A percentile compares a stretch with the other conserved stretches of the same genome.
phyloP scores from a whole-genome alignment of 1,140 invertebrate genomes.

The Maconellicoccus hirsutus region DNA sequence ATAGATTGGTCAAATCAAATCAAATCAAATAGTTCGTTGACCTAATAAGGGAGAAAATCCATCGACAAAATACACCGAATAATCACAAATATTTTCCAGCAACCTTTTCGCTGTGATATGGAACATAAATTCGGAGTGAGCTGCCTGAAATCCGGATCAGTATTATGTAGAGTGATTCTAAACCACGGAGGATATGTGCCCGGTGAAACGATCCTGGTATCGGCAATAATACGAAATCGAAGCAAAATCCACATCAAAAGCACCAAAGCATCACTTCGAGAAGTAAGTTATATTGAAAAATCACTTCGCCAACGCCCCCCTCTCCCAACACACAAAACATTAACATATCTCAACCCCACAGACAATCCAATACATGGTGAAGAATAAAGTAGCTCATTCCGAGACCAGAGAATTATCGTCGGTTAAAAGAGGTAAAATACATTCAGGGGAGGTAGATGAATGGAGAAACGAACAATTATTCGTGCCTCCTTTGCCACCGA shows the following conservation, averaged over 20 bases:
- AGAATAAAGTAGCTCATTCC: slow-evolving; percentile 71
- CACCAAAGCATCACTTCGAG: slow-evolving; percentile 64
- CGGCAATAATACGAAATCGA: slow-evolving; percentile 71
- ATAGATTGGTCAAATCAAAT: too few relatives aligned
- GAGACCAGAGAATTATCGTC: slow-evolving; percentile 77
- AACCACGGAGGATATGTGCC: slow-evolving; percentile 87
- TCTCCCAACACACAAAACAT: slow-evolving; percentile 6
- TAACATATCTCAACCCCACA: slow-evolving; percentile 33
- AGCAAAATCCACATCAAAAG: slow-evolving; percentile 64
- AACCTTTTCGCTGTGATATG: slow-evolving; percentile 81
- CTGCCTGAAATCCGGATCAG: slow-evolving; percentile 69
- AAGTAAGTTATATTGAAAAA: slow-evolving; percentile 42
- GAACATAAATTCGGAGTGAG: slow-evolving; percentile 78
- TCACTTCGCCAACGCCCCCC: too few relatives aligned
- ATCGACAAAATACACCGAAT: too few relatives aligned
- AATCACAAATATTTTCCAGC: slow-evolving; percentile 42
- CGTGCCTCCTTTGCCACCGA: slow-evolving; percentile 87
- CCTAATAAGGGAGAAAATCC: too few relatives aligned
- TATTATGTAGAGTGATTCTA: slow-evolving; percentile 69
- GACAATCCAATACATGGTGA: slow-evolving; percentile 82
- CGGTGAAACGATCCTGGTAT: slow-evolving; percentile 78
- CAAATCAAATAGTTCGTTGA: not conserved
- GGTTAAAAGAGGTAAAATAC: slow-evolving; percentile 67
- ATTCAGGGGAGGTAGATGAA: slow-evolving; percentile 65
- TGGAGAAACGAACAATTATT: slow-evolving; percentile 85